Evolutionary conservation across 2,797 vertebrate species (phyloP).

Genomic region (Odontamblyopus lacepedii): DNA sequence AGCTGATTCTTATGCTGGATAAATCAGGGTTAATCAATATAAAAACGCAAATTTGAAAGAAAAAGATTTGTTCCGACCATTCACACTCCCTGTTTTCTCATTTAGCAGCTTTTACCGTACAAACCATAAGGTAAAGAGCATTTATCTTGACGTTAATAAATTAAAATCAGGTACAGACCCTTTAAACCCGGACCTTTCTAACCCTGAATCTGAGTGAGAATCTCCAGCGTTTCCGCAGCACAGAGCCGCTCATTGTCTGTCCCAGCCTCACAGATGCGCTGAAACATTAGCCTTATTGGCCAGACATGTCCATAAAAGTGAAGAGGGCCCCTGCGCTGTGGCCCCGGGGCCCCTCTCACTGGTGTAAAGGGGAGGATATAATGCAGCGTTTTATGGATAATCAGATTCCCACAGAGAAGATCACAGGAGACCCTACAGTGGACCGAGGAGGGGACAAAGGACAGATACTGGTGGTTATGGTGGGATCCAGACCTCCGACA

Average conservation of each 20-base stretch:
- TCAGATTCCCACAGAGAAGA: slow-evolving; percentile 77
- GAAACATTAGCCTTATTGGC: slow-evolving; percentile 76
- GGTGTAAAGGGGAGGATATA: slow-evolving; percentile 78
- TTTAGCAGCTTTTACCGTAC: too few relatives aligned
- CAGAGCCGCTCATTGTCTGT: slow-evolving; percentile 72
- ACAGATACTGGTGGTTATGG: slow-evolving; percentile 15
- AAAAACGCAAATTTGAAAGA: too few relatives aligned
- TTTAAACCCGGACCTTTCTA: slow-evolving; percentile 14
- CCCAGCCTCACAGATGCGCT: slow-evolving; percentile 68
- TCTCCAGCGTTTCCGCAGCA: slow-evolving; percentile 24
- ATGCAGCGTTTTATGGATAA: slow-evolving; percentile 80
- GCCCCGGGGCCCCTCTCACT: slow-evolving; percentile 76
- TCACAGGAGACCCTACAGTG: slow-evolving; percentile 54
- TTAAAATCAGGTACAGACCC: not conserved
- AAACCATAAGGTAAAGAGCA: too few relatives aligned
- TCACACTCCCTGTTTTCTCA: too few relatives aligned
- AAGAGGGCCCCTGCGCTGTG: slow-evolving; percentile 63
- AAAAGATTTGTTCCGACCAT: too few relatives aligned
- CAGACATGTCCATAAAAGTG: slow-evolving; percentile 73
- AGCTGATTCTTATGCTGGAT: too few relatives aligned
- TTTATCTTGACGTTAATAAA: too few relatives aligned
- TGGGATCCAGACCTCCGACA: not conserved
- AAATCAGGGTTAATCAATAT: too few relatives aligned
- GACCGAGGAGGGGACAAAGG: slow-evolving; percentile 60
- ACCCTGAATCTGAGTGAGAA: not conserved